These are phyloP conservation scores for Patella depressa DNA, from an alignment of 2,888 invertebrate species.

Conservation along the genomic window DNA sequence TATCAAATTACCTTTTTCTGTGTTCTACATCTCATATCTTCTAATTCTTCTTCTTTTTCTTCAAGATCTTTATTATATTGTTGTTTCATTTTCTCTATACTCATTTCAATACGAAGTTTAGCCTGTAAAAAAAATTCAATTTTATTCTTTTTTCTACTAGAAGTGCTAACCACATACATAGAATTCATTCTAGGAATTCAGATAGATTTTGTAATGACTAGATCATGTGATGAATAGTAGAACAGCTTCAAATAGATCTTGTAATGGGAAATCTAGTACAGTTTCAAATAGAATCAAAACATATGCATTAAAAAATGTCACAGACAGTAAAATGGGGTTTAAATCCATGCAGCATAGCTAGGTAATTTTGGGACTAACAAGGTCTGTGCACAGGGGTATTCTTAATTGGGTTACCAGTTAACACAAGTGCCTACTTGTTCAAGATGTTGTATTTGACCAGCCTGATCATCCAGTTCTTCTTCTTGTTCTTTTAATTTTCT, in stretches of 20 bases:
- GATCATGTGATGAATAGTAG: too few species aligned
- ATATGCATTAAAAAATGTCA: too few species aligned
- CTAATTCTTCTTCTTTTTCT: constrained; percentile 92
- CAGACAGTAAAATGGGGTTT: too few species aligned
- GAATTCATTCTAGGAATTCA: neutral
- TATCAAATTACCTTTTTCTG: constrained; percentile 80
- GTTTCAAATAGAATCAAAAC: too few species aligned
- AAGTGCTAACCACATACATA: neutral
- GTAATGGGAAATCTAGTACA: too few species aligned
- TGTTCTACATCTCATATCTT: constrained; percentile 89
- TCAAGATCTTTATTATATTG: constrained; percentile 90
- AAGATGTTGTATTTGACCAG: constrained; percentile 89
- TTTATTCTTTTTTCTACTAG: neutral
- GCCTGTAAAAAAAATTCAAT: constrained; percentile 72
- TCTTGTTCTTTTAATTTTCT: constrained; percentile 83
- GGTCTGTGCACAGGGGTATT: too few species aligned
- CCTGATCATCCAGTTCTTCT: constrained; percentile 95
- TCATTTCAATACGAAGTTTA: constrained; percentile 93
- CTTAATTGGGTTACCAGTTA: neutral
- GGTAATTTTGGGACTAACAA: too few species aligned
- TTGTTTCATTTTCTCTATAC: constrained; percentile 90
- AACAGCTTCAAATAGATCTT: too few species aligned
- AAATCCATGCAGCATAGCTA: too few species aligned
- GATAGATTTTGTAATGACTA: neutral
- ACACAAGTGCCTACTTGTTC: constrained; percentile 77